A percentile compares a stretch with the other conserved stretches of the same genome.
Conservation (phyloP, 2,888 invertebrate species). For the Lutraria lutraria region DNA sequence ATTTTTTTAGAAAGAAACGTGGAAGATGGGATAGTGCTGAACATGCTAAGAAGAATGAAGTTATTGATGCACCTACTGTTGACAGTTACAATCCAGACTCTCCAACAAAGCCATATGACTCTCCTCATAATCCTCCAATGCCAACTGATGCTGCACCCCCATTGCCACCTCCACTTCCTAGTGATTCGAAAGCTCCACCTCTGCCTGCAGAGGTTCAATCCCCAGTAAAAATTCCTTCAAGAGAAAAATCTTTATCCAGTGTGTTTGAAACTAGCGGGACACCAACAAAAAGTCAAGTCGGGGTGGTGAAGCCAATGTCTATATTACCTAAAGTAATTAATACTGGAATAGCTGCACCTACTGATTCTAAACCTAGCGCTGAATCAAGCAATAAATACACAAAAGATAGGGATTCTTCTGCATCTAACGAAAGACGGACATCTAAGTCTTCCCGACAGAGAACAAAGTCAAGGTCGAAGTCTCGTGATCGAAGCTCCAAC, state of each 20-base stretch:
- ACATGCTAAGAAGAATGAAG: slow-evolving; percentile 32
- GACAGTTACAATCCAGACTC: slow-evolving; percentile 47
- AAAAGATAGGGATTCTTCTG: slow-evolving; percentile 36
- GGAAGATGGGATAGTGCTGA: slow-evolving; percentile 67
- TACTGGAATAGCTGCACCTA: slow-evolving; percentile 57
- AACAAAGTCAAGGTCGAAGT: slow-evolving; percentile 65
- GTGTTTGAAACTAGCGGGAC: slow-evolving; percentile 48
- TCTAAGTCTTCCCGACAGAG: slow-evolving; percentile 43
- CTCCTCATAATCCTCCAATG: neutral
- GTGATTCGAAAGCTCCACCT: slow-evolving; percentile 15
- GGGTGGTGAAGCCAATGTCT: slow-evolving; percentile 46
- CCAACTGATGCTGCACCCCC: slow-evolving; percentile 31
- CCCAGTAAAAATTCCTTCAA: neutral
- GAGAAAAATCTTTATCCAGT: slow-evolving; percentile 31
- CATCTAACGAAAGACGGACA: slow-evolving; percentile 45
- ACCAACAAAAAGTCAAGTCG: slow-evolving; percentile 43
- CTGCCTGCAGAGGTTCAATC: slow-evolving; percentile 13
- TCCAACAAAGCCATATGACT: slow-evolving; percentile 43
- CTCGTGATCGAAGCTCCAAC: slow-evolving; percentile 27
- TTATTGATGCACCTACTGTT: slow-evolving; percentile 20
- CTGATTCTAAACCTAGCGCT: slow-evolving; percentile 20
- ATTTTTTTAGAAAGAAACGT: slow-evolving; percentile 55
- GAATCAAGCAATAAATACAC: slow-evolving; percentile 10
- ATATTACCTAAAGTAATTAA: slow-evolving; percentile 61
- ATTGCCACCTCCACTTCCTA: slow-evolving; percentile 13